Evolutionary conservation across 2,797 vertebrate species (phyloP).

Genomic region (Geotrypetes seraphini): DNA sequence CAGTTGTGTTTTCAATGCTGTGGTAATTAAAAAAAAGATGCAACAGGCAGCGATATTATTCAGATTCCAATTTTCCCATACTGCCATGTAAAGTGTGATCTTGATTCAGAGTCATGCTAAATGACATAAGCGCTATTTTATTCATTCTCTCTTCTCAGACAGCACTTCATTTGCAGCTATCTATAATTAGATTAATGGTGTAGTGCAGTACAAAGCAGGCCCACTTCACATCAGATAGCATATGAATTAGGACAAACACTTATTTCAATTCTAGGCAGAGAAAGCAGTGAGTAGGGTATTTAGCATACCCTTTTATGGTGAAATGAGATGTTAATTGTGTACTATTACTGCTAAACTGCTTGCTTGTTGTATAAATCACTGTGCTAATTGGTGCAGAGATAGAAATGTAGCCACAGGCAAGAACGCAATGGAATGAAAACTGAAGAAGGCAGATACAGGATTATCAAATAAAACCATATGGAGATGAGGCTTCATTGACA

Average conservation of each 20-base stretch:
- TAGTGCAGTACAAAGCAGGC: slow-evolving; percentile 72
- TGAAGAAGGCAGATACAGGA: slow-evolving; percentile 80
- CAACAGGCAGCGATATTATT: slow-evolving; percentile 80
- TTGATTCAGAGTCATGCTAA: slow-evolving; percentile 63
- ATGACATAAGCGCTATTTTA: slow-evolving; percentile 78
- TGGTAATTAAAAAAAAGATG: slow-evolving; percentile 78
- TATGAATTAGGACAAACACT: slow-evolving; percentile 87
- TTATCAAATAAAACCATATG: slow-evolving; percentile 83
- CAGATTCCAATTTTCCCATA: slow-evolving; percentile 49
- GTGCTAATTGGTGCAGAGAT: slow-evolving; percentile 98
- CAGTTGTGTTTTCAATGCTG: slow-evolving; percentile 69
- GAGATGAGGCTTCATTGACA: slow-evolving; percentile 82
- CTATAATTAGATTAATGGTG: slow-evolving; percentile 97
- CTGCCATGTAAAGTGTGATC: slow-evolving; percentile 66
- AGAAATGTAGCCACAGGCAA: slow-evolving; percentile 93
- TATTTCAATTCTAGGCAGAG: slow-evolving; percentile 81
- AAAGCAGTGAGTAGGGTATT: slow-evolving; percentile 78
- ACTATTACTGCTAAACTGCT: slow-evolving; percentile 98
- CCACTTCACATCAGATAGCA: slow-evolving; percentile 81
- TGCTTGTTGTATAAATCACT: slow-evolving; percentile 99
- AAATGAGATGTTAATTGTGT: slow-evolving; percentile 98
- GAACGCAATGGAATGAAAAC: slow-evolving; percentile 68
- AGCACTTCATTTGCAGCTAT: slow-evolving; percentile 84
- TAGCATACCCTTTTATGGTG: slow-evolving; percentile 90
- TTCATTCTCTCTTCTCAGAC: slow-evolving; percentile 60